These are phyloP conservation scores for Drosophila lacteicornis DNA, from an alignment of 1,140 invertebrate genomes.

Conservation along the genomic window DNA sequence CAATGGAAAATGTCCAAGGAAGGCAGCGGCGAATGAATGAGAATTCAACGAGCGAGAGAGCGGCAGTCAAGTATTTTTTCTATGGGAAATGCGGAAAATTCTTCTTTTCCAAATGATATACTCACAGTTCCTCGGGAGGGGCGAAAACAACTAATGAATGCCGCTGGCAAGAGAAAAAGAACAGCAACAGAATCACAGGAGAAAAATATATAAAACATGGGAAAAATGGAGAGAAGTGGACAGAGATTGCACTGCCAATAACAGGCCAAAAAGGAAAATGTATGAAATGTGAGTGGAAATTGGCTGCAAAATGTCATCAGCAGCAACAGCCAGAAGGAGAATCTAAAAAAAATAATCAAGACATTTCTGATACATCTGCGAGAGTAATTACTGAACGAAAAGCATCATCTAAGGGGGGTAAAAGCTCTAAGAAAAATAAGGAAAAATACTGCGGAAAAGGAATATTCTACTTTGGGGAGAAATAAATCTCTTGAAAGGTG, in stretches of 20 bases:
- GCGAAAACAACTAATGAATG: conserved; percentile 40
- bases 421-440: not conserved
- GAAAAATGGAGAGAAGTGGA: conserved; percentile 7
- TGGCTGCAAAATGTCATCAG: conserved; percentile 57
- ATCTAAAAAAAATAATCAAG: conserved; percentile 19
- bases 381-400: conserved; percentile 30
- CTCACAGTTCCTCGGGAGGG: conserved; percentile 20
- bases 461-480: not conserved
- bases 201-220: conserved; percentile 20
- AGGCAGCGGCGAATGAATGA: conserved; percentile 14
- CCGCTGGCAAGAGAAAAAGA: conserved; percentile 35
- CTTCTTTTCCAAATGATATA: conserved; percentile 35
- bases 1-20: conserved; percentile 56
- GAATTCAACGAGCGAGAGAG: conserved; percentile 3
- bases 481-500: too few species aligned
- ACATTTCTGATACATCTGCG: conserved; percentile 6
- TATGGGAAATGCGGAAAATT: conserved; percentile 26
- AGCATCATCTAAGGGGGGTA: not conserved
- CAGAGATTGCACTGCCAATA: conserved; percentile 58
- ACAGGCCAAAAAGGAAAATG: conserved; percentile 35
- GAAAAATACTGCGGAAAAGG: not conserved
- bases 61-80: conserved; percentile 39
- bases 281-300: conserved; percentile 55
- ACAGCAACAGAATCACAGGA: conserved; percentile 25
- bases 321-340: conserved; percentile 26